These are phyloP conservation scores for Tetrax tetrax DNA, from an alignment of 2,113 vertebrate species.

Conservation along the genomic window DNA sequence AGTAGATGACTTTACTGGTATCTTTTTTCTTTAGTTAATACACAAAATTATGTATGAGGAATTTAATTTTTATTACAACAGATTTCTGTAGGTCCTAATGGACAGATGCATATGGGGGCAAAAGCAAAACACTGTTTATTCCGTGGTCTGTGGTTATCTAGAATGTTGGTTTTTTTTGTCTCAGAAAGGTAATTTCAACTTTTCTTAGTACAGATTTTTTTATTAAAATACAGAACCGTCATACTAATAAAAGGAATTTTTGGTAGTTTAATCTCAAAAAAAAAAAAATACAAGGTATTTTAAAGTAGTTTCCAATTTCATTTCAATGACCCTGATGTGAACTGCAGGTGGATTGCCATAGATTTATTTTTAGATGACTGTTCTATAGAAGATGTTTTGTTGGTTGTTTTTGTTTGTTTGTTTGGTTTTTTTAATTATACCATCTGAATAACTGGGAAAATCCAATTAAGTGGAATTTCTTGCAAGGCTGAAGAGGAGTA, in stretches of 20 bases:
- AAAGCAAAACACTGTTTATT: neutral
- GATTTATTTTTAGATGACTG: neutral
- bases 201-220: neutral
- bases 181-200: neutral
- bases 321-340: neutral
- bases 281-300: neutral
- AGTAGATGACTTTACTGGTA: neutral
- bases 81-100: neutral
- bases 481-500: neutral
- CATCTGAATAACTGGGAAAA: neutral
- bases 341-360: neutral
- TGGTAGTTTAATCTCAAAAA: neutral
- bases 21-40: neutral
- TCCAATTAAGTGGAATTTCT: neutral
- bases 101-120: neutral
- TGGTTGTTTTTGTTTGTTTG: neutral
- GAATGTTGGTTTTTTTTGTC: neutral
- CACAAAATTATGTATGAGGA: neutral
- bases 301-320: neutral
- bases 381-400: neutral
- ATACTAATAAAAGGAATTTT: neutral
- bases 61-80: neutral
- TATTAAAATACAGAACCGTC: neutral
- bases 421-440: neutral
- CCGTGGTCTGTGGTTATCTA: neutral